Conservation (phyloP, 1,140 invertebrate species). For the Hyphantria cunea region DNA sequence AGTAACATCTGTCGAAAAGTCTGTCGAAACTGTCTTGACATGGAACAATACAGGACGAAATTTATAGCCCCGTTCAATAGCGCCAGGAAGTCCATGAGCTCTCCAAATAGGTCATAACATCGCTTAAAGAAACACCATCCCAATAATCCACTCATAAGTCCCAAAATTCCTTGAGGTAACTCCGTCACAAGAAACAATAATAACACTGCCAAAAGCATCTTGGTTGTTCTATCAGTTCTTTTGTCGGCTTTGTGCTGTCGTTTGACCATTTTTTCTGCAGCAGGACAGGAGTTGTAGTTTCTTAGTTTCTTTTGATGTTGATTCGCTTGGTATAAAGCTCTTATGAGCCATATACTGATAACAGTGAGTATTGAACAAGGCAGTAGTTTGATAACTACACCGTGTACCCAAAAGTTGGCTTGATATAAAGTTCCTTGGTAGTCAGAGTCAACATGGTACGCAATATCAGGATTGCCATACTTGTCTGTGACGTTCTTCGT, state of each 20-base stretch:
- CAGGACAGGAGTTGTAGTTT: conserved; percentile 83
- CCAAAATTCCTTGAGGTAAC: conserved; percentile 91
- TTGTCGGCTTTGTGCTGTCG: conserved; percentile 85
- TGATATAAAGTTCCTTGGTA: conserved; percentile 83
- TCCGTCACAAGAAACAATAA: conserved; percentile 93
- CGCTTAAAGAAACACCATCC: conserved; percentile 88
- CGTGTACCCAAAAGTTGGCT: conserved; percentile 94
- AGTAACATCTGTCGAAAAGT: conserved; percentile 91
- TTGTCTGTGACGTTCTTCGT: conserved; percentile 60
- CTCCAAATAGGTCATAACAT: conserved; percentile 91
- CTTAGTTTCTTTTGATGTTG: conserved; percentile 86
- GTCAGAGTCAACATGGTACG: conserved; percentile 87
- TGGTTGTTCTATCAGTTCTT: conserved; percentile 92
- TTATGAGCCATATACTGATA: conserved; percentile 91
- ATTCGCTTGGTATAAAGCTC: conserved; percentile 87
- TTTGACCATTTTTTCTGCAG: conserved; percentile 67
- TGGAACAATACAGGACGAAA: conserved; percentile 96
- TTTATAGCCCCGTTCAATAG: conserved; percentile 96
- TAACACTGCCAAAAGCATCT: conserved; percentile 94
- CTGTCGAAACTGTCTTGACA: conserved; percentile 95
- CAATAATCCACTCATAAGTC: conserved; percentile 87
- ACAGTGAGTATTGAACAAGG: conserved; percentile 92
- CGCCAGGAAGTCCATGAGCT: conserved; percentile 95
- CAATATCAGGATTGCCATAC: conserved; percentile 70
- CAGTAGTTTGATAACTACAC: conserved; percentile 91